phyloP scores from a whole-genome alignment of 2,888 invertebrate genomes.

The Parelbella ahira region DNA sequence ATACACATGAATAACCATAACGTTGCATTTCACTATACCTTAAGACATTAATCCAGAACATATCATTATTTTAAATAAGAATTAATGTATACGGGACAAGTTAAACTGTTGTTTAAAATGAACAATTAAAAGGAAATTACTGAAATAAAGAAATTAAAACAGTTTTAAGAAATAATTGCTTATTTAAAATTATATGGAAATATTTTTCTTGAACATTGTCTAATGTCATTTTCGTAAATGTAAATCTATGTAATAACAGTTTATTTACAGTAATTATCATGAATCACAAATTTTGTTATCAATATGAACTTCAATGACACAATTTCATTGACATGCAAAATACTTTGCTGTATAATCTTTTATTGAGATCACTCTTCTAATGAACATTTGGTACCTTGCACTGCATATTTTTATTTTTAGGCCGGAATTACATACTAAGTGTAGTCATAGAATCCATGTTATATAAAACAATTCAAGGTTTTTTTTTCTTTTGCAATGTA shows the following conservation, averaged over 20 bases:
- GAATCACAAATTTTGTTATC: slow-evolving; percentile 22
- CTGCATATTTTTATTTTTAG: slow-evolving; percentile 21
- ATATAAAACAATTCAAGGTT: neutral
- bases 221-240: slow-evolving; percentile 10
- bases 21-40: too few species aligned
- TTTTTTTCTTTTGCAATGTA: too few species aligned
- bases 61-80: slow-evolving; percentile 8
- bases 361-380: slow-evolving; percentile 12
- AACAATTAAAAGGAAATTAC: slow-evolving; percentile 4
- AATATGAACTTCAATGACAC: slow-evolving; percentile 2
- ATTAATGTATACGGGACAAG: too few species aligned
- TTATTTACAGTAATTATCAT: slow-evolving; percentile 23
- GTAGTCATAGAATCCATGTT: slow-evolving; percentile 25
- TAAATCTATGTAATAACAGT: slow-evolving; percentile 15
- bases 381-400: slow-evolving; percentile 12
- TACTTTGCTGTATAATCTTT: slow-evolving; percentile 10
- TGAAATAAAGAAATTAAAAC: slow-evolving; percentile 5
- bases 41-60: neutral
- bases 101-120: neutral
- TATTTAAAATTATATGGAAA: slow-evolving; percentile 11
- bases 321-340: slow-evolving; percentile 7
- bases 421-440: slow-evolving; percentile 27
- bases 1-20: neutral
- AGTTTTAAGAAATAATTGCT: slow-evolving; percentile 2
- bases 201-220: slow-evolving; percentile 9